Evolutionary conservation across 2,113 vertebrate genomes (phyloP).

Genomic region (Mobula birostris): DNA sequence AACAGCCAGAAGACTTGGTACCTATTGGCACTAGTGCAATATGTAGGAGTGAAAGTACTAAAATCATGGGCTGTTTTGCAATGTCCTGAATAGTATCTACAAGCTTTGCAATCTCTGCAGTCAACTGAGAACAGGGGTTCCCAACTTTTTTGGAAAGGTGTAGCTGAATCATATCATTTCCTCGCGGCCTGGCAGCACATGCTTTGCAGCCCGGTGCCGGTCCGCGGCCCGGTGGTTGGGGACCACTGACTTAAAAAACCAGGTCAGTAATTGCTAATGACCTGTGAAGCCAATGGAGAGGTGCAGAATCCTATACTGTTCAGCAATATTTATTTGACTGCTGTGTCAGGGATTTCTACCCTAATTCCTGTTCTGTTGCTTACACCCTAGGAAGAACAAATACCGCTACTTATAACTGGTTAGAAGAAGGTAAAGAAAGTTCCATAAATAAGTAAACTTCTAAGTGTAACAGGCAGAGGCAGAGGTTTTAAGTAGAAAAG

Average conservation of each 20-base stretch:
- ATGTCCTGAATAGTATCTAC: neutral
- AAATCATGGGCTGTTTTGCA: neutral
- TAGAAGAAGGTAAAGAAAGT: neutral
- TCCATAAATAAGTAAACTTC: neutral
- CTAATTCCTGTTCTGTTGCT: neutral
- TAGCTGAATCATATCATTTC: no score
- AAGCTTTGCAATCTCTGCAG: neutral
- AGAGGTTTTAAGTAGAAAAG: no score
- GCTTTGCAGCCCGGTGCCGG: no score
- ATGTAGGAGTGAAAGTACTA: neutral
- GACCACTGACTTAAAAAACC: neutral
- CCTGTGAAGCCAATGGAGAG: neutral
- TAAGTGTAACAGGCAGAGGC: no score
- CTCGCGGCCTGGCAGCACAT: no score
- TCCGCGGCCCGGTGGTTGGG: no score
- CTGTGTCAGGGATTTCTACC: neutral
- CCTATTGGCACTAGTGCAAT: no score
- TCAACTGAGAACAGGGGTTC: neutral
- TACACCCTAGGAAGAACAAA: neutral
- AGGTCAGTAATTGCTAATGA: neutral
- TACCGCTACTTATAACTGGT: neutral
- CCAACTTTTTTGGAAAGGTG: no score
- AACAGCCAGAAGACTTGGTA: no score
- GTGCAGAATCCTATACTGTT: neutral
- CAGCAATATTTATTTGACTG: neutral